Base-by-base conservation (phyloP, 2,888 invertebrate genomes). In the Matsumyia berberina region DNA sequence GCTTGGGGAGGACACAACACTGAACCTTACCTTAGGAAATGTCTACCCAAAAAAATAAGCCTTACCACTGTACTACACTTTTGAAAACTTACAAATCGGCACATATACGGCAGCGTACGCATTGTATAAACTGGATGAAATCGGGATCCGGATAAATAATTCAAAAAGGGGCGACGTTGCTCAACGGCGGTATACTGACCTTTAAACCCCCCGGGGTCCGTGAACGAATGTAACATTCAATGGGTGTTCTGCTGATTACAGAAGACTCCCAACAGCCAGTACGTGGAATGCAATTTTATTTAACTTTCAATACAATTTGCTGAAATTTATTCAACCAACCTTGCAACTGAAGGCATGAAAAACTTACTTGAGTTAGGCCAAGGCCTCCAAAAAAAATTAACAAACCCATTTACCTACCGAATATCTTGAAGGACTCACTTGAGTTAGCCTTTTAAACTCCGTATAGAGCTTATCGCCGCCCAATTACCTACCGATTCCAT, bases 171-270 rank as follows among this genome's bases (percentile, higher is more conserved):
- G 69, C 69, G 67, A 67, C 76, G 51, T 60, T 58, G 69, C 77
- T 77, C 51, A 60, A 83, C 53, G 51, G 57, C 33, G 49, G 57
- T 33, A 83, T 83, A 83, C 83, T 73, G 67, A 83, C 83, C 83
- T 83, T 74, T 62, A 46, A 53, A 62, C 8, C 42, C 51, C 39
- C 49, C 44, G 51, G 19, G 31, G 37, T 83, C 72, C 66, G 33
- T 62, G 53, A 66, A 57, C 46, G 62, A 76, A 55, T 24, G 49
- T 53, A 55, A 49, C 44, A 51, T 55, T 74, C 31, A 33, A 17
- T 57, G 29, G 64, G 64, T 57, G 58, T 58, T 60, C 35, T 67
- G 67, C 42, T 79, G 53, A 73, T 37, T 62, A 64, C 29, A 74
- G 53, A 49, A 24, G 62, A 62, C 19, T 70, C 51, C 51, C 42